Base-by-base conservation (phyloP, 2,888 invertebrate genomes). In the Drosophila heteroneura region DNA sequence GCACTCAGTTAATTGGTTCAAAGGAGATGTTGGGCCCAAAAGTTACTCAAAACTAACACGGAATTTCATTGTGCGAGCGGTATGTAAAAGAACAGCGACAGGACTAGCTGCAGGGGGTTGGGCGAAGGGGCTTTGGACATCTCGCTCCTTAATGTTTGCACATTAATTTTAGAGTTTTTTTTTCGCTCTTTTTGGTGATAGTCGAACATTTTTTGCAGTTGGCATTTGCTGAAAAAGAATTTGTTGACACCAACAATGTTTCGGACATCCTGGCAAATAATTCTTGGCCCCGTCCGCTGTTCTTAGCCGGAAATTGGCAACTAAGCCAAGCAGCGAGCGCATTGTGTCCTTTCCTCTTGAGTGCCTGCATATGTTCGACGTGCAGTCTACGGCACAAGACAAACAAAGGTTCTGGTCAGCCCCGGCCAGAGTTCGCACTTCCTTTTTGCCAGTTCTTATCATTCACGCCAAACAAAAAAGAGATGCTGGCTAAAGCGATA, bases 161-260 rank as follows among this genome's bases (percentile, higher is more conserved):
- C 83, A 89, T 90, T 84, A 81, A 87, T 87, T 88, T 87, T 72
- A 61, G 60, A 59, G 51, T 65, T 54, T 62, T 51, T 51, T 63
- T 64, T 66, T 30, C 28, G 49, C 47, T 52, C 39, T 37, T 49
- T 58, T 70, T 64, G 67, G 74, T 68, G 65, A 71, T 70, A 78
- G 78, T 78, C 67, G 70, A 71, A 70, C 76, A 64, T 79, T 76
- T 79, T 79, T 77, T 73, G 66, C 70, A 72, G 61, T 74, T 85
- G 85, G 82, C 79, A 78, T 83, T 87, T 76, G 85, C 78, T 86
- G 88, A 83, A 88, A 83, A 82, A 85, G 89, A 90, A 92, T 91
- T 91, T 92, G 87, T 81, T 91, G 91, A 92, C 92, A 92, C 90
- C 89, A 91, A 91, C 90, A 90, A 92, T 92, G 92, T 90, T 89